Evolutionary conservation across 2,113 vertebrate genomes (phyloP).

Genomic region (Esox niger): DNA sequence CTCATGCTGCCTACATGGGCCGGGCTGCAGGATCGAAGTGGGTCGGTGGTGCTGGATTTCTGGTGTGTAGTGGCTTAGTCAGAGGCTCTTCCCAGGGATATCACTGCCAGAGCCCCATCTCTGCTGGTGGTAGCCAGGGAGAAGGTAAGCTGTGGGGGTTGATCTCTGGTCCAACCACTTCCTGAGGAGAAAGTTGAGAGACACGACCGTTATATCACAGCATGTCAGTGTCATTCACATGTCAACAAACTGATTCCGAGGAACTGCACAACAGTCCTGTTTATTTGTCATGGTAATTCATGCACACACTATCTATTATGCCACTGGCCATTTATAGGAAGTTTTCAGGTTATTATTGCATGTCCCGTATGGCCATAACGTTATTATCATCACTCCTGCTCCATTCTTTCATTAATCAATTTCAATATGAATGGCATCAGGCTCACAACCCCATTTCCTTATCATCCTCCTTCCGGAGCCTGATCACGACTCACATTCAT

Average conservation of each 20-base stretch:
- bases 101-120: conserved; percentile 52
- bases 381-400: too few species aligned
- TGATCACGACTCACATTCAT: conserved; percentile 34
- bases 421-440: not conserved
- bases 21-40: conserved; percentile 40
- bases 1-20: conserved; percentile 80
- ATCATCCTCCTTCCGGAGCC: conserved; percentile 29
- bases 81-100: conserved; percentile 51
- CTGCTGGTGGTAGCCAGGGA: conserved; percentile 40
- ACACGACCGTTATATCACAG: conserved; percentile 29
- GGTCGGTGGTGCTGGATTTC: conserved; percentile 46
- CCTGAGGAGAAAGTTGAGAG: conserved; percentile 49
- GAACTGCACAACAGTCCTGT: not conserved
- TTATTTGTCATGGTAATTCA: not conserved
- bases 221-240: conserved; percentile 1
- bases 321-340: not conserved
- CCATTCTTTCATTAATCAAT: too few species aligned
- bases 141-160: conserved; percentile 14
- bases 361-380: too few species aligned
- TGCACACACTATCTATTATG: not conserved
- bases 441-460: not conserved
- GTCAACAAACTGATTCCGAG: not conserved
- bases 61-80: conserved; percentile 29
- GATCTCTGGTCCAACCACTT: conserved; percentile 40
- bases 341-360: not conserved